Base-by-base conservation (phyloP, 1,140 invertebrate genomes). In the Drosophila ambigua region DNA sequence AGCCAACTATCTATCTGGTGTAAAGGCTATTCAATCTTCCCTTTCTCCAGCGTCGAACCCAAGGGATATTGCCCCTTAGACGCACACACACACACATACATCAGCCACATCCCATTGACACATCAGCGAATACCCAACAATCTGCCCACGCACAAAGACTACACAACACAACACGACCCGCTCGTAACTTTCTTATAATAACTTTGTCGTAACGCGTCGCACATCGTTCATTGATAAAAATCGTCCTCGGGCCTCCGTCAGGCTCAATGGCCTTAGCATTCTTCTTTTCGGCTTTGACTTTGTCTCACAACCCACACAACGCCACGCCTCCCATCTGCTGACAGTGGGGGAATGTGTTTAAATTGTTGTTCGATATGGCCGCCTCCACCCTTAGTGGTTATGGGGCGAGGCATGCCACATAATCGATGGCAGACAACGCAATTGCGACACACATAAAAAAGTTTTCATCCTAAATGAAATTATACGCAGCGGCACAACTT, bases 141-240 rank as follows among this genome's bases (percentile, higher is more conserved):
- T 69, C 51, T 49, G 43, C 57, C 35, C 71, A 69, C 65, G 52
- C 43, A 73, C 35, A 73, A 74, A 48, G 48, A 75, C 35, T 20
- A 66, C 31, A 26, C 35, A 24, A 66, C 24, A 26, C 35, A 31
- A 43, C 43, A 43, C 43, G 31, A 39, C 24, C 26, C 49, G 43
- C 39, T 54, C 23, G 41, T 52, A 39, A 41, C 43, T 67, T 75
- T 49, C 28, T 50, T 63, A 68, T 81, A 72, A 80, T 52, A 80
- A 54, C 64, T 77, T 35, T 48, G 68, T 49, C 23, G 26, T 24
- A 24, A 24, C 1, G 23, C 41, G 24, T 58, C 48, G 67, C 75
- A 76, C 82, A 85, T 81, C 72, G 68, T 80, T 73, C 77, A 74
- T 87, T 87, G 82, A 87, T 85, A 82, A 87, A 78, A 87, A 87